Base-by-base conservation (phyloP, 1,140 invertebrate species). In the Diachasmimorpha longicaudata region DNA sequence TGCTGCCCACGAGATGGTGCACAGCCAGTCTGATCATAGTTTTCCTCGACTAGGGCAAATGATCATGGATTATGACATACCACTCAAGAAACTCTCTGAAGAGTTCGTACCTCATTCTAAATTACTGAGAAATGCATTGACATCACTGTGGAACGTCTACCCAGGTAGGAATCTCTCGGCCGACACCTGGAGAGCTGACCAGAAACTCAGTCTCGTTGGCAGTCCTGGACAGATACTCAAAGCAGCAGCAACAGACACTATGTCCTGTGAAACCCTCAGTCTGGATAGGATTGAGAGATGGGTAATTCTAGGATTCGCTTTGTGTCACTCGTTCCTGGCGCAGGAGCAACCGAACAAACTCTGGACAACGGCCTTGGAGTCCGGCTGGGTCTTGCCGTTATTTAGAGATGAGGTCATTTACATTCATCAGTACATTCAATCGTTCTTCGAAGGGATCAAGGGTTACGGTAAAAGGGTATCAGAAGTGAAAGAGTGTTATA, bases 321-420 rank as follows among this genome's bases (percentile, higher is more conserved):
- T 99, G 0, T 97, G 96, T 86, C 96, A 99, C 88, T 94, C 95
- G 81, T 92, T 93, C 85, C 87, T 98, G 3, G 91, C 91, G 79
- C 94, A 95, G 81, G 93, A 97, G 74, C 92, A 93, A 79, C 93
- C 95, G 0, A 93, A 94, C 85, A 96, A 97, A 83, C 92, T 99
- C 81, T 99, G 97, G 94, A 92, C 95, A 5, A 94, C 93, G 77
- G 96, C 97, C 9, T 87, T 99, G 9, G 96, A 98, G 84, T 96
- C 95, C 31, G 94, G 96, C 14, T 98, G 98, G 95, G 97, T 99
- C 2, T 91, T 98, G 25, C 95, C 96, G 11, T 88, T 99, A 4
- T 99, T 99, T 85, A 91, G 98, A 69, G 99, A 99, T 91, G 99
- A 99, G 91, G 96, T 99, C 0, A 92, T 99, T 70, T 95, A 97